Base-by-base conservation (phyloP, 1,140 invertebrate genomes). In the Eumeta japonica region DNA sequence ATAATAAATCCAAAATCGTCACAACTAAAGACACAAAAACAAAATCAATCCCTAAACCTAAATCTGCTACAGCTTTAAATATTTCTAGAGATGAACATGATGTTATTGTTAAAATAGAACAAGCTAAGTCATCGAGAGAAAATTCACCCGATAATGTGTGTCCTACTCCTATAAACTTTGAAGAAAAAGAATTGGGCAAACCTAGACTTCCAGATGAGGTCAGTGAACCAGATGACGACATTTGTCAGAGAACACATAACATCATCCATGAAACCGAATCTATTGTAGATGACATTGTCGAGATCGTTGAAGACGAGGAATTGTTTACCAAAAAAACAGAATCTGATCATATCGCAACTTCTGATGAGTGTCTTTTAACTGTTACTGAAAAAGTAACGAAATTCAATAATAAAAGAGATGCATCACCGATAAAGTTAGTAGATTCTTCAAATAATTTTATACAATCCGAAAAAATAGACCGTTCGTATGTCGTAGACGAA, bases 51-150 rank as follows among this genome's bases (percentile, higher is more conserved):
- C 56, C 46, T 16, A 77, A 74, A 54, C 67, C 67, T 3, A 75
- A 73, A 43, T 73, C 65, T 15, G 68, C 63, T 18, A 71, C 66
- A 19, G 49, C 67, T n/a, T 41, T 74, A 37, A 73, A 71, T 48
- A 67, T 59, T 30, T 49, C 58, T 11, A 49, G 31, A n/a, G 64
- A 76, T 45, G 52, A 79, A 52, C 61, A 77, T 46, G 74, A 78
- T 44, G 55, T 80, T 18, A 75, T 84, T 16, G 80, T 83, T 39
- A 81, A 86, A 41, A 67, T 83, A 14, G 81, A 85, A 55, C 80
- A 83, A 54, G 84, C 84, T 0, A 85, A 83, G 63, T 86, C 84
- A 33, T 86, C 84, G 0, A 56, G 84, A 24, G 85, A 87, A 58
- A 83, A 82, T 13, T 84, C 84, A 9, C 85, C 85, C 3, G 81